Evolutionary conservation across 2,888 invertebrate species (phyloP).

Genomic region (Volucella inanis): DNA sequence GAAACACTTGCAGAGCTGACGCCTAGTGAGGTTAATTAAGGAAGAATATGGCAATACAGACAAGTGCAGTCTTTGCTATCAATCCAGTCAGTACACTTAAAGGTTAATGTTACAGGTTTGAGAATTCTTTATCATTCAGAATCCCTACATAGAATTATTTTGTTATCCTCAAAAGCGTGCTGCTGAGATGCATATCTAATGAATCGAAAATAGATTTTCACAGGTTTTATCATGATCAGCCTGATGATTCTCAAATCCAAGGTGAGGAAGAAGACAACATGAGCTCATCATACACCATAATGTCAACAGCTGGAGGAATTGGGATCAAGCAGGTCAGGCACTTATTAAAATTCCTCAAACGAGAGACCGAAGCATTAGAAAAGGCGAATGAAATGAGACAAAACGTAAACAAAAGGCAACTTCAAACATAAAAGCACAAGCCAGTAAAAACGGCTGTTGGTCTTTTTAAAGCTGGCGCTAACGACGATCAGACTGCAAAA

Average conservation of each 20-base stretch:
- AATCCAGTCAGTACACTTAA: slow-evolving; percentile 20
- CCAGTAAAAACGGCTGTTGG: neutral
- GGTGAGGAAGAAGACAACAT: no score
- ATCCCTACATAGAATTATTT: slow-evolving; percentile 17
- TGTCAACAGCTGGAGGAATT: neutral
- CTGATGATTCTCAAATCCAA: neutral
- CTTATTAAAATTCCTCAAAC: slow-evolving; percentile 40
- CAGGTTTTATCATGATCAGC: slow-evolving; percentile 4
- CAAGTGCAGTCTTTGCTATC: slow-evolving; percentile 19
- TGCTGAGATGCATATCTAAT: slow-evolving; percentile 17
- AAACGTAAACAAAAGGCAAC: no score
- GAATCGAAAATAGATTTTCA: slow-evolving; percentile 27
- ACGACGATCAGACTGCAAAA: neutral
- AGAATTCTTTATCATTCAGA: slow-evolving; percentile 26
- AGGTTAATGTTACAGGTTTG: neutral
- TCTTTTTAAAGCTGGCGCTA: slow-evolving; percentile 6
- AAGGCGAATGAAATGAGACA: slow-evolving; percentile 35
- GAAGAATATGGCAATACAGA: slow-evolving; percentile 30
- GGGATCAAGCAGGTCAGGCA: slow-evolving; percentile 26
- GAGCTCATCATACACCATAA: no score
- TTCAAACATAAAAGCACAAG: no score
- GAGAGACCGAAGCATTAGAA: slow-evolving; percentile 32
- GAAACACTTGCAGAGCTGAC: no score
- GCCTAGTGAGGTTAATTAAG: neutral
- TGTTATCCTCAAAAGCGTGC: no score